Evolutionary conservation across 1,140 invertebrate genomes (phyloP).

Genomic region (Cydia splendana): DNA sequence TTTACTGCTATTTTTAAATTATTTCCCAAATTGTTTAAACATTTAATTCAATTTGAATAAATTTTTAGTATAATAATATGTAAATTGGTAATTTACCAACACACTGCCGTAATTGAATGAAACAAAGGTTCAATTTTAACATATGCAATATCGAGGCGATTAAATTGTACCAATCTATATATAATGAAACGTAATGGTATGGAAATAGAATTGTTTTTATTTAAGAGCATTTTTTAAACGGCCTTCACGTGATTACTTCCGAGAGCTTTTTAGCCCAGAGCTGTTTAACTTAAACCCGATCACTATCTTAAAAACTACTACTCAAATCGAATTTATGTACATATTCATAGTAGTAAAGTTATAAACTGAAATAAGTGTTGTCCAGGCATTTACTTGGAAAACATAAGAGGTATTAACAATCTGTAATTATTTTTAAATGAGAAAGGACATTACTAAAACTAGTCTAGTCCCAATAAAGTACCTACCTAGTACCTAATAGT

Average conservation of each 20-base stretch:
- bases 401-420: too few species aligned
- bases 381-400: too few species aligned
- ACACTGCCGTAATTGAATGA: too few species aligned
- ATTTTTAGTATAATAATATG: too few species aligned
- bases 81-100: too few species aligned
- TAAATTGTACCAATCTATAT: neutral
- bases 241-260: constrained; percentile 22
- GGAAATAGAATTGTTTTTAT: neutral
- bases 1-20: neutral
- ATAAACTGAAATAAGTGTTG: too few species aligned
- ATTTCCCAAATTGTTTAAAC: neutral
- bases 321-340: neutral
- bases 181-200: neutral
- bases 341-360: neutral
- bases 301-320: constrained; percentile 15
- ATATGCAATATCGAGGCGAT: neutral
- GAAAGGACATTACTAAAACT: too few species aligned
- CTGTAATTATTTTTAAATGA: too few species aligned
- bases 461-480: too few species aligned
- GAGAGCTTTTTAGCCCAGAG: neutral
- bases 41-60: too few species aligned
- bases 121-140: neutral
- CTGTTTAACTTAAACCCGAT: neutral
- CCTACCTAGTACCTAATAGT: too few species aligned
- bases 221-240: neutral